Conservation (phyloP, 2,888 invertebrate species). For the Arrhopalites spinosus region DNA sequence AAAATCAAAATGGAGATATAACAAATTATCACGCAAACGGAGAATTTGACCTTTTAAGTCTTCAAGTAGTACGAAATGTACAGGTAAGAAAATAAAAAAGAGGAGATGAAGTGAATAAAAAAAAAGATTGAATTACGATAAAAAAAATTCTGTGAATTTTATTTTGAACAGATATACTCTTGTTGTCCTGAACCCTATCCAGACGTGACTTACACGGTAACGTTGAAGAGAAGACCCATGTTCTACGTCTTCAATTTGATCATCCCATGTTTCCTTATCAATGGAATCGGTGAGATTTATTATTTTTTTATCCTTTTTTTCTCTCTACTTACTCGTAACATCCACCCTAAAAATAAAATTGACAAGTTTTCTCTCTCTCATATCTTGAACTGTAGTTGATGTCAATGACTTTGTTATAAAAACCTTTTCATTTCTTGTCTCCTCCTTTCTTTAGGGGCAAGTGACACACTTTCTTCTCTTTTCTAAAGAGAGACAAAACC, state of each 20-base stretch:
- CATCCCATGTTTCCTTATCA: constrained; percentile 81
- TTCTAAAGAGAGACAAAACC: no score
- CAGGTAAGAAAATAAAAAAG: constrained; percentile 61
- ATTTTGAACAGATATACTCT: constrained; percentile 71
- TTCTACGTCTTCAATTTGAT: constrained; percentile 86
- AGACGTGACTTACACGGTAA: constrained; percentile 80
- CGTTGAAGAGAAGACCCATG: constrained; percentile 75
- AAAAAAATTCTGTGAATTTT: no score
- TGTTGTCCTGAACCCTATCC: constrained; percentile 66
- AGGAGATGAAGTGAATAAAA: no score
- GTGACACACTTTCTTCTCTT: no score
- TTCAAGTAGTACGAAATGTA: constrained; percentile 73
- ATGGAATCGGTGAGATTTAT: constrained; percentile 72
- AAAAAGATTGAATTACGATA: no score
- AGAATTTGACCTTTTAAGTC: constrained; percentile 82
- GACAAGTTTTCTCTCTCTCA: no score
- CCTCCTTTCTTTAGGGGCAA: no score
- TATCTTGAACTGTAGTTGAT: no score
- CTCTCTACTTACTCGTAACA: background rate
- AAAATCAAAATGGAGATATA: constrained; percentile 80
- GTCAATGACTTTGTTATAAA: no score
- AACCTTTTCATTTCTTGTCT: no score
- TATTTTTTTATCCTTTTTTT: constrained; percentile 9
- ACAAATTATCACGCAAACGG: constrained; percentile 90
- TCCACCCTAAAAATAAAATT: background rate